Conservation (phyloP, 2,888 invertebrate species). For the Dolichopus griseipennis region DNA sequence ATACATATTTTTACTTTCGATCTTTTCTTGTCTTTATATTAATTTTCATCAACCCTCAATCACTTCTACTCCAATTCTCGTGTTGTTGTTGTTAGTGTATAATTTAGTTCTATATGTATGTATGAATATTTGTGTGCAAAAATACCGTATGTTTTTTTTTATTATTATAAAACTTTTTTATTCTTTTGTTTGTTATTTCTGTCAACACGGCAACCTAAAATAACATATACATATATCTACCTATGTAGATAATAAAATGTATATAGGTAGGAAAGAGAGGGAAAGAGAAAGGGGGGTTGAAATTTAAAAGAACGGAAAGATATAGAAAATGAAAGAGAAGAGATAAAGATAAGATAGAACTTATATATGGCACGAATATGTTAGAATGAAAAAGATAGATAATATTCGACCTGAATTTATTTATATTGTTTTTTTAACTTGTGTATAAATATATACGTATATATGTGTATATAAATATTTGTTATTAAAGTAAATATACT, state of each 20-base stretch:
- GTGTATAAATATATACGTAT: too few species aligned
- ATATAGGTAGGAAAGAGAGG: neutral
- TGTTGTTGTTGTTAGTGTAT: too few species aligned
- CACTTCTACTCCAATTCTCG: too few species aligned
- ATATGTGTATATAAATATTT: too few species aligned
- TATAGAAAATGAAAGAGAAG: neutral
- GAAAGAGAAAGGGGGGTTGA: too few species aligned
- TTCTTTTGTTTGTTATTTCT: neutral
- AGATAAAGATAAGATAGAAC: neutral
- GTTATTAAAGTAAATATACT: too few species aligned
- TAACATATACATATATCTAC: neutral
- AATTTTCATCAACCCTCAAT: too few species aligned
- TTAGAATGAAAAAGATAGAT: neutral
- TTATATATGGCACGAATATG: neutral
- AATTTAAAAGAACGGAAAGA: neutral
- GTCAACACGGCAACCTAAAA: constrained; percentile 1
- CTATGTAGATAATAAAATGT: neutral
- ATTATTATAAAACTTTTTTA: neutral
- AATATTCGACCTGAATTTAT: constrained; percentile 4
- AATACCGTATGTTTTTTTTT: neutral
- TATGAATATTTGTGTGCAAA: too few species aligned
- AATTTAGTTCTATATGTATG: too few species aligned
- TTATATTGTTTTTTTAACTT: too few species aligned
- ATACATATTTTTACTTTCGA: too few species aligned
- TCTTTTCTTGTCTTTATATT: too few species aligned